Percentiles rank a stretch among this genome's conserved stretches.
Evolutionary conservation across 92 coral and sea anemone species (phyloP).

Genomic region (Porites divaricata): DNA sequence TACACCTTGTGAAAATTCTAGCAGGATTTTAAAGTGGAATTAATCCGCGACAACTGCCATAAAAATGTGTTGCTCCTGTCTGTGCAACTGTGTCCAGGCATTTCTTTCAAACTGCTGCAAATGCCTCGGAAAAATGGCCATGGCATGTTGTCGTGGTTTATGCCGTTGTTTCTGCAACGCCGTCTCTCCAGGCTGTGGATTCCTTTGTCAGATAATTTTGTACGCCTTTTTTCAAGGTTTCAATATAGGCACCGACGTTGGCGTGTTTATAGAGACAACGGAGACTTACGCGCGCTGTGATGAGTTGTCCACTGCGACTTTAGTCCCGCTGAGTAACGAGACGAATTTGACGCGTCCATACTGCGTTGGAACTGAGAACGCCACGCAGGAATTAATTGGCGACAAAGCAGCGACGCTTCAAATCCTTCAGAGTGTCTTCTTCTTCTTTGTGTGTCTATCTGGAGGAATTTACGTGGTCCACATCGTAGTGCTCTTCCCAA

Average conservation of each 20-base stretch:
- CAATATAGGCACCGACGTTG: constrained; percentile 89
- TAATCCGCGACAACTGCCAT: constrained; percentile 8
- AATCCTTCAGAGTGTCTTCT: constrained; percentile 79
- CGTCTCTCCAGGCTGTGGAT: constrained; percentile 81
- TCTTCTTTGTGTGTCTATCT: constrained; percentile 85
- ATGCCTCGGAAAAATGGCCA: constrained; percentile 77
- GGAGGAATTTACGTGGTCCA: constrained; percentile 84
- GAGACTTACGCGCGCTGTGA: constrained; percentile 72
- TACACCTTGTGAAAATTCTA: not conserved
- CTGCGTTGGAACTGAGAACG: constrained; percentile 78
- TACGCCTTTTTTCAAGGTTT: constrained; percentile 92
- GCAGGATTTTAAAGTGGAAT: not conserved
- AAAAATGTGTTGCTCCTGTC: constrained; percentile 48
- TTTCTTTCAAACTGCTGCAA: constrained; percentile 68
- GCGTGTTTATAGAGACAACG: constrained; percentile 81
- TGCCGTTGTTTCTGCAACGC: constrained; percentile 89
- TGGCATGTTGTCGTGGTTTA: constrained; percentile 79
- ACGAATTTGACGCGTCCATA: constrained; percentile 78
- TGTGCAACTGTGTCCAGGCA: constrained; percentile 58
- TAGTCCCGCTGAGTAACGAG: constrained; percentile 62
- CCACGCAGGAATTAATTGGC: constrained; percentile 68
- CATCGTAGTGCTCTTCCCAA: constrained; percentile 81
- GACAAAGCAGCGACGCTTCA: constrained; percentile 74
- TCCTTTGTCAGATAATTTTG: constrained; percentile 77
- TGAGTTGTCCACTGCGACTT: constrained; percentile 64